phyloP scores from a whole-genome alignment of 2,113 vertebrate species.

The Odocoileus virginianus region DNA sequence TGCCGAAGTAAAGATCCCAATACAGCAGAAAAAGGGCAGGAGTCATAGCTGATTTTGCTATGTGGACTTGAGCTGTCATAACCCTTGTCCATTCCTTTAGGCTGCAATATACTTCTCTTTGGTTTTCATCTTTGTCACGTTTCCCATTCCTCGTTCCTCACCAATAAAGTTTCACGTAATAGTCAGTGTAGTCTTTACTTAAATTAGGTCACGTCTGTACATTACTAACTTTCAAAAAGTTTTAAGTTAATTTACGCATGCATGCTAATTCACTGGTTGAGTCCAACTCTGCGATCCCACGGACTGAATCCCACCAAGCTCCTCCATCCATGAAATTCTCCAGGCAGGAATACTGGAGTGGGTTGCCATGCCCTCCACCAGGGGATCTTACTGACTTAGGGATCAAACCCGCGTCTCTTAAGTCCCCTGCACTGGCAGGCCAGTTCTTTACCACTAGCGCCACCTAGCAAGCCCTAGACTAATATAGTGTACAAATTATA shows the following conservation, averaged over 20 bases:
- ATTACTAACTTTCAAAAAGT: not conserved
- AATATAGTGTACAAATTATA: not conserved
- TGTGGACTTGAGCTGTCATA: not conserved
- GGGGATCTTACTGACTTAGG: not conserved
- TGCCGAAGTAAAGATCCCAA: not conserved
- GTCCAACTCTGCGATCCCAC: not conserved
- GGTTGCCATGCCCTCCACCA: not conserved
- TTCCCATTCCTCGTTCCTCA: not conserved
- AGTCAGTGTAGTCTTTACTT: not conserved
- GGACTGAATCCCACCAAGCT: not conserved
- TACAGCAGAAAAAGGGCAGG: not conserved
- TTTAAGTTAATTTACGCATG: not conserved
- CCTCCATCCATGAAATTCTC: not conserved
- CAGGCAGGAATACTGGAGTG: not conserved
- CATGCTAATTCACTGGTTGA: not conserved
- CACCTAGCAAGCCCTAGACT: not conserved
- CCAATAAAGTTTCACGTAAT: not conserved
- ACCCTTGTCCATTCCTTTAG: not conserved
- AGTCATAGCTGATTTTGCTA: not conserved
- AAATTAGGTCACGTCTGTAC: not conserved
- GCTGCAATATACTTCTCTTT: not conserved
- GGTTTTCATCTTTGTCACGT: not conserved
- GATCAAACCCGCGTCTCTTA: not conserved
- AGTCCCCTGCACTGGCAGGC: not conserved
- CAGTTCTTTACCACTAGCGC: not conserved